Conservation (phyloP, 2,797 vertebrate genomes). For the Spatula versicolor region DNA sequence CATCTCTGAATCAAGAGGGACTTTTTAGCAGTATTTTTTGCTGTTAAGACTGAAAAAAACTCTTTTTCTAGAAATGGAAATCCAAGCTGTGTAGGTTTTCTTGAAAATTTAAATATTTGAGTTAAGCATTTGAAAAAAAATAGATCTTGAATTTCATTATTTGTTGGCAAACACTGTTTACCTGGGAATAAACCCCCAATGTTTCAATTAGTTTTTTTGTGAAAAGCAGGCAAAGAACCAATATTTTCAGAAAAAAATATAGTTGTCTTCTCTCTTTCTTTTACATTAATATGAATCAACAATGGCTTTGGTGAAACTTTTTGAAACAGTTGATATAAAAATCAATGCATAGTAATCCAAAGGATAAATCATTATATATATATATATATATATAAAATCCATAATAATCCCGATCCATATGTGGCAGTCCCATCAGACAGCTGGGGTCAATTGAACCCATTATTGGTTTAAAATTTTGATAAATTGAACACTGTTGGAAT, state of each 20-base stretch:
- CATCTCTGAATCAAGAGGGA: not conserved
- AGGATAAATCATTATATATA: not conserved
- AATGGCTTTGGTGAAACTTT: not conserved
- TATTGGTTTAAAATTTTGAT: not conserved
- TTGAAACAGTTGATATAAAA: not conserved
- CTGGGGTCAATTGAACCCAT: not conserved
- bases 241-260: not conserved
- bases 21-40: not conserved
- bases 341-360: not conserved
- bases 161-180: not conserved
- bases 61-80: not conserved
- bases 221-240: not conserved
- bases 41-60: not conserved
- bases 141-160: not conserved
- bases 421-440: not conserved
- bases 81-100: not conserved
- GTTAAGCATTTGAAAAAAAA: not conserved
- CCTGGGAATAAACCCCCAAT: fast-evolving
- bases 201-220: not conserved
- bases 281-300: not conserved
- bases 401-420: not conserved
- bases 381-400: not conserved
- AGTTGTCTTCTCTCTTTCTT: not conserved
- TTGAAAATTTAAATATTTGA: not conserved
- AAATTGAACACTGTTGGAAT: not conserved